These are phyloP conservation scores for Aegithalos caudatus DNA, from an alignment of 2,113 vertebrate genomes.

Conservation along the genomic window DNA sequence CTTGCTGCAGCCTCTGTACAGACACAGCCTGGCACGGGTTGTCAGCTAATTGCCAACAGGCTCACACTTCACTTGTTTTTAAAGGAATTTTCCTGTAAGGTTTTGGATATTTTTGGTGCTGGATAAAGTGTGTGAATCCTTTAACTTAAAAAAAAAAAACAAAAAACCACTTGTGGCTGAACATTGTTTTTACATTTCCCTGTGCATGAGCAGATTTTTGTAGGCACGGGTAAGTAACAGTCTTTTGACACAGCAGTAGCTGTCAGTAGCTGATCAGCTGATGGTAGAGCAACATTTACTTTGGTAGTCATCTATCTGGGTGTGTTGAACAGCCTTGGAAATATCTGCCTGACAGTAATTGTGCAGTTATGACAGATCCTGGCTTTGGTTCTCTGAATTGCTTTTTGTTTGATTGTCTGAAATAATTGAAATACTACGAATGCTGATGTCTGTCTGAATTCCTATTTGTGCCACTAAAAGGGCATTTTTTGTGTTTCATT, in stretches of 20 bases:
- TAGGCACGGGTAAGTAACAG: fast-evolving
- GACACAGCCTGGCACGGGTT: background rate
- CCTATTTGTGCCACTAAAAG: background rate
- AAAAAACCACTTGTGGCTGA: background rate
- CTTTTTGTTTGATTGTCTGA: background rate
- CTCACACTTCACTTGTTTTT: background rate
- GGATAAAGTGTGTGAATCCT: background rate
- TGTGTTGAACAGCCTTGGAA: background rate
- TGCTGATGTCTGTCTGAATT: background rate
- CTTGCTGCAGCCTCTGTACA: background rate
- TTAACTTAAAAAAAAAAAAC: fast-evolving
- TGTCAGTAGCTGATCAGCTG: background rate
- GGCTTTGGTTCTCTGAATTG: background rate
- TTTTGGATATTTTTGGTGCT: background rate
- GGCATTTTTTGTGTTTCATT: background rate
- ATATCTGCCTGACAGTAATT: background rate
- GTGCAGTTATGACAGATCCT: background rate
- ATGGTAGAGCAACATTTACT: background rate
- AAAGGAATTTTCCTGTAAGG: background rate
- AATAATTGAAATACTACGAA: background rate
- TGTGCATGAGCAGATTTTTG: background rate
- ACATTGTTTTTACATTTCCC: background rate
- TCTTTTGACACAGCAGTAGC: background rate
- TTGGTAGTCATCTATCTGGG: background rate
- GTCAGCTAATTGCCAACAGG: background rate